phyloP scores from a whole-genome alignment of 1,140 invertebrate genomes.

The Rhopalosiphum padi region DNA sequence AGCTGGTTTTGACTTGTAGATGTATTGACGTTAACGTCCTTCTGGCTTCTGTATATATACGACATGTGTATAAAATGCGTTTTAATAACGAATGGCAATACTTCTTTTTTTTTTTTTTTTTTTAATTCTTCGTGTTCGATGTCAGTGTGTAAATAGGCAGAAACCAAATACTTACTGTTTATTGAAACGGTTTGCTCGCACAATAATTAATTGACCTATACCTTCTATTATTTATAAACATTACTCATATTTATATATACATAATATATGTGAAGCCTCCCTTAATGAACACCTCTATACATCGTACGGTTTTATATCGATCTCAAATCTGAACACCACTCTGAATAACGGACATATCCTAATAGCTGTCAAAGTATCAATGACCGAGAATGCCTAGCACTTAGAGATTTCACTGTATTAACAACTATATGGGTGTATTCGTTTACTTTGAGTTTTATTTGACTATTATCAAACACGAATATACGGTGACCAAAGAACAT shows the following conservation, averaged over 20 bases:
- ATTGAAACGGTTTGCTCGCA: background rate
- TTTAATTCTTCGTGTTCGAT: background rate
- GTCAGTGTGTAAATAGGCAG: background rate
- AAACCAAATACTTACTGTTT: background rate
- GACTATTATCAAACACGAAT: background rate
- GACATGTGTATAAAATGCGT: background rate
- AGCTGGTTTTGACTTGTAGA: constrained; percentile 8
- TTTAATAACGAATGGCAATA: background rate
- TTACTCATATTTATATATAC: too few relatives aligned
- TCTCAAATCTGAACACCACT: background rate
- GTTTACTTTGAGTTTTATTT: background rate
- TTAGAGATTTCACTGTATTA: background rate
- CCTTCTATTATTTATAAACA: background rate
- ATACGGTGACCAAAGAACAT: background rate
- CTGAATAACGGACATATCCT: background rate
- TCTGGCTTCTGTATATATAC: background rate
- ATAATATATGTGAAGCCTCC: background rate
- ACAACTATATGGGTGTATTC: background rate
- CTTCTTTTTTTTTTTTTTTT: too few relatives aligned
- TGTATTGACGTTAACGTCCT: constrained; percentile 22
- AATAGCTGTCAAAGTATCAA: background rate
- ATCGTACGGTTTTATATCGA: background rate
- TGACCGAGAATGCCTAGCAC: background rate
- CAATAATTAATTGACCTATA: background rate
- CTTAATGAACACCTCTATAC: background rate